Conservation (phyloP, 2,888 invertebrate genomes). For the Cantharis rustica region DNA sequence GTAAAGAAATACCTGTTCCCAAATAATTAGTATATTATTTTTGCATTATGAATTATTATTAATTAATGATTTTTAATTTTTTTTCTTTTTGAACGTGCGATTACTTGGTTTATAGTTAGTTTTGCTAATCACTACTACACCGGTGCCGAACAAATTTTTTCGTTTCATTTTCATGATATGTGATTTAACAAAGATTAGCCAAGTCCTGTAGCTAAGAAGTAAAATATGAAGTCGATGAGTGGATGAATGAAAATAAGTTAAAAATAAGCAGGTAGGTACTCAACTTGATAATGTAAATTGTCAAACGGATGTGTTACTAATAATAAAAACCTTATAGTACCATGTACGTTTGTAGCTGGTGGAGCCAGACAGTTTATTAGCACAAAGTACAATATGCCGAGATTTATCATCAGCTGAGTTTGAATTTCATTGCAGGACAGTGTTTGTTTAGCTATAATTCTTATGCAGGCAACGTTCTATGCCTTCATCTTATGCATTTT, state of each 20-base stretch:
- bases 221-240: not conserved
- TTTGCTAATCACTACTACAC: not conserved
- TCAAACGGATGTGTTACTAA: not conserved
- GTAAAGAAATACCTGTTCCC: no score
- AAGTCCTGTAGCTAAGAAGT: not conserved
- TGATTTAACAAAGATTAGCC: no score
- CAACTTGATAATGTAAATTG: not conserved
- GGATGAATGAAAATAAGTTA: not conserved
- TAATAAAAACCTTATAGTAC: not conserved
- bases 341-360: conserved; percentile 2
- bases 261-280: not conserved
- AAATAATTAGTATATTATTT: no score
- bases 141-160: not conserved
- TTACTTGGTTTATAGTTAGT: not conserved
- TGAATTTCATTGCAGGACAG: conserved; percentile 36
- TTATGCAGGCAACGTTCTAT: conserved; percentile 56
- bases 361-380: conserved; percentile 16
- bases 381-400: conserved; percentile 17
- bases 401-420: conserved; percentile 30
- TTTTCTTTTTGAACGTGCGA: not conserved
- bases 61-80: no score
- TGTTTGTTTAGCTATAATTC: conserved; percentile 58
- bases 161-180: not conserved
- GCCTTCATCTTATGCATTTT: conserved; percentile 67
- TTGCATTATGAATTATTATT: no score